Evolutionary conservation across 2,797 vertebrate genomes (phyloP).

Genomic region (Urosaurus nigricauda): DNA sequence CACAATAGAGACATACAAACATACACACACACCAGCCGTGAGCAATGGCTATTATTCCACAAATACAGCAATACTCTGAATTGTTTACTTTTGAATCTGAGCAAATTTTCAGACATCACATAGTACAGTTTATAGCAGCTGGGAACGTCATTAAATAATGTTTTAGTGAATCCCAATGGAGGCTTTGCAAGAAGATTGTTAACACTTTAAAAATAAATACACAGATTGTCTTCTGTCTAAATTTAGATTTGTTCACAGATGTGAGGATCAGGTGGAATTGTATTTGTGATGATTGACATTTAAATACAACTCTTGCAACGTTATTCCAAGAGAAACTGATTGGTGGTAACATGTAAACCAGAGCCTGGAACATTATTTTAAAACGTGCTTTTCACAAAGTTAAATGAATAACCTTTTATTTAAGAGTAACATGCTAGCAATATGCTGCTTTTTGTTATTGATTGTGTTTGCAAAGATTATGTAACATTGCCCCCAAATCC

Average conservation of each 20-base stretch:
- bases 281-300: not conserved
- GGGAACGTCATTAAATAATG: not conserved
- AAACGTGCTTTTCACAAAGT: not conserved
- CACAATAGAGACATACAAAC: not conserved
- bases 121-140: constrained; percentile 26
- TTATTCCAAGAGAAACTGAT: not conserved
- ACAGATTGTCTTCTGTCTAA: fast-evolving
- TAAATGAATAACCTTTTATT: no score
- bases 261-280: not conserved
- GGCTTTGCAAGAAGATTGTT: constrained; percentile 3
- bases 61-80: not conserved
- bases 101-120: not conserved
- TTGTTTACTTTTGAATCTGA: not conserved
- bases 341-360: not conserved
- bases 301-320: not conserved
- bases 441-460: no score
- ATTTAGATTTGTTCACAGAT: not conserved
- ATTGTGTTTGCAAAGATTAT: no score
- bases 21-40: not conserved
- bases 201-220: constrained; percentile 35
- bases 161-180: not conserved
- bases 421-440: no score
- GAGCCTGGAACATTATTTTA: not conserved
- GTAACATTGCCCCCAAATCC: no score
- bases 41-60: not conserved